Conservation (phyloP, 2,113 vertebrate genomes). For the Murina feae region DNA sequence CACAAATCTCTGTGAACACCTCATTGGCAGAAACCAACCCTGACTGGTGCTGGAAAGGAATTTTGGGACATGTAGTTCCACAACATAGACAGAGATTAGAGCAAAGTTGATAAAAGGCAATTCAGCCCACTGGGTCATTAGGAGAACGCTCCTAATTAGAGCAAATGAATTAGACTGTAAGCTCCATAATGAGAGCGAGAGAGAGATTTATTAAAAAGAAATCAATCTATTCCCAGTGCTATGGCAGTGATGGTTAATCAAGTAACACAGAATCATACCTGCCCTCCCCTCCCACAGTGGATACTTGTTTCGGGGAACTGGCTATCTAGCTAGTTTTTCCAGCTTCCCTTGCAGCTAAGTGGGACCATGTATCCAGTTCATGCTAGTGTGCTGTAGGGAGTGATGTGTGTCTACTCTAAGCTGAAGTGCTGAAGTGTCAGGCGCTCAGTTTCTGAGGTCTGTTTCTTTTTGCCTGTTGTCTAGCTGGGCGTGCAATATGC, state of each 20-base stretch:
- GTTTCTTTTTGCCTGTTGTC: not conserved
- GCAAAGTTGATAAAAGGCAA: not conserved
- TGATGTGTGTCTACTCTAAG: not conserved
- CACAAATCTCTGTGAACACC: not conserved
- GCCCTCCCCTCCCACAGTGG: rapidly evolving
- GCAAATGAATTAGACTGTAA: not conserved
- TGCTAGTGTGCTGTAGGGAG: not conserved
- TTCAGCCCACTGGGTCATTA: not conserved
- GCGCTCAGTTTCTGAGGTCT: not conserved
- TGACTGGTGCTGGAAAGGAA: not conserved
- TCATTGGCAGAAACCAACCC: not conserved
- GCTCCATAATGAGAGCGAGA: not conserved
- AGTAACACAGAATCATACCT: not conserved
- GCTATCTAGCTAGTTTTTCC: not conserved
- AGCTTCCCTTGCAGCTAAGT: not conserved
- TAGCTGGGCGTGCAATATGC: not conserved
- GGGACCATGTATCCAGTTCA: not conserved
- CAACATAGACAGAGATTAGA: no score
- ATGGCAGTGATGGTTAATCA: no score
- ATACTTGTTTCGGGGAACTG: not conserved
- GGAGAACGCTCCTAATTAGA: not conserved
- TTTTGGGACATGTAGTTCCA: slow-evolving; percentile 52
- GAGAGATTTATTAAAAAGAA: not conserved
- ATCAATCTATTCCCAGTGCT: not conserved
- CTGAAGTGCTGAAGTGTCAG: not conserved